Base-by-base conservation (phyloP, 2,888 invertebrate genomes). In the Microdon myrmicae region DNA sequence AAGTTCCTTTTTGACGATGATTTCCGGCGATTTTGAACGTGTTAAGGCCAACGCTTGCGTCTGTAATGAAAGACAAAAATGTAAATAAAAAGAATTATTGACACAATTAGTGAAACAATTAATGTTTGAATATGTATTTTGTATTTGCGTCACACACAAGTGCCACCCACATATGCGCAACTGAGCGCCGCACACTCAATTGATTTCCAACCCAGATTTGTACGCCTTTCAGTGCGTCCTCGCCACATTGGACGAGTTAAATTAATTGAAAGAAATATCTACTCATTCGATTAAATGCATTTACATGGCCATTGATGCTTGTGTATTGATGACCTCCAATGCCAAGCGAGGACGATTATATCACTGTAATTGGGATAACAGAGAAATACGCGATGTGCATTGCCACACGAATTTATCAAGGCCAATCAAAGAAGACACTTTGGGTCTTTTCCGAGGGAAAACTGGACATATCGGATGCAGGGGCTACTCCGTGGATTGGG, bases 41-140 rank as follows among this genome's bases (percentile, higher is more conserved):
- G 87, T 87, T 75, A 87, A 78, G 55, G 87, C 86, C 76, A 87
- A 76, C 41, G 87, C 87, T 76, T 87, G 87, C 74, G 84, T 86
- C 87, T 87, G 81, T 44, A 82, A 82, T 70, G 69, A 55, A 53
- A 53, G 48, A 67, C 60, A 73, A 49, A 59, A 22, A 51, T 6
- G 26, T 20, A 35, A 13, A 20, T 5, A 13, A 17, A 16, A 14
- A 26, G 13, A 12, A 12, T 39, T 31, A 23, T 39, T 22, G 12
- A 39, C 13, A 35, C n/a, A 41, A 58, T 51, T 58, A 64, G 39
- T 34, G 9, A 28, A 12, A 32, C 51, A 58, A 53, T 47, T 47
- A 64, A 64, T 51, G 41, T n/a, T 45, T 22, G 39, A 61, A 64
- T 22, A 56, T 49, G 61, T 45, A 64, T 47, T 53, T 58, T 32